Evolutionary conservation across 37 sponge, comb jelly and placozoan genomes (phyloP).

Genomic region (Oscarella lobularis): DNA sequence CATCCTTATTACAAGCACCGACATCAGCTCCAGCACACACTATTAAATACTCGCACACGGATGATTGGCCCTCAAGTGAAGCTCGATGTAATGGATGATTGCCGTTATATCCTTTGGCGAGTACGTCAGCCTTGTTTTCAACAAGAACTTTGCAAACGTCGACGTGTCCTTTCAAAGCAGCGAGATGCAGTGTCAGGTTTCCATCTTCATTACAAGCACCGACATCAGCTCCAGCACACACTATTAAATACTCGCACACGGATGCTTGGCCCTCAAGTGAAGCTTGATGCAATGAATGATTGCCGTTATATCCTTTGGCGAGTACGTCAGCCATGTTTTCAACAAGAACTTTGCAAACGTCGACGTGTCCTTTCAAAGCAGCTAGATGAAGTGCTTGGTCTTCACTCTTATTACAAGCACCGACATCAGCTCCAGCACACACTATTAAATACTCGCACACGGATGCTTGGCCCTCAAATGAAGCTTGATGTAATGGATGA

Average conservation of each 20-base stretch:
- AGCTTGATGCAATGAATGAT: background rate
- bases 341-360: too few species aligned
- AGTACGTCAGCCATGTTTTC: background rate
- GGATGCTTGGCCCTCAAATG: background rate
- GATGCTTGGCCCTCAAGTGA: background rate
- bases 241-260: background rate
- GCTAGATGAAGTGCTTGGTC: background rate
- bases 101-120: too few species aligned
- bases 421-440: background rate
- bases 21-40: too few species aligned
- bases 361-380: background rate
- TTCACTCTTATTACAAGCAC: background rate
- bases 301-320: background rate
- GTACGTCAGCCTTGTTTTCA: background rate
- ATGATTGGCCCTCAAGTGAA: too few species aligned
- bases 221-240: background rate
- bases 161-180: background rate
- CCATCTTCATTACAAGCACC: background rate
- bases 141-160: background rate
- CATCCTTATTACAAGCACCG: too few species aligned
- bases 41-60: too few species aligned
- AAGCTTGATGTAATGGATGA: background rate
- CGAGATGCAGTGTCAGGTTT: background rate
- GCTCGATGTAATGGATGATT: too few species aligned
- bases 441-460: background rate